Evolutionary conservation across 2,888 invertebrate genomes (phyloP), one percentile per base, ranked within the genome.

Genomic region (Machimus atricapillus): DNA sequence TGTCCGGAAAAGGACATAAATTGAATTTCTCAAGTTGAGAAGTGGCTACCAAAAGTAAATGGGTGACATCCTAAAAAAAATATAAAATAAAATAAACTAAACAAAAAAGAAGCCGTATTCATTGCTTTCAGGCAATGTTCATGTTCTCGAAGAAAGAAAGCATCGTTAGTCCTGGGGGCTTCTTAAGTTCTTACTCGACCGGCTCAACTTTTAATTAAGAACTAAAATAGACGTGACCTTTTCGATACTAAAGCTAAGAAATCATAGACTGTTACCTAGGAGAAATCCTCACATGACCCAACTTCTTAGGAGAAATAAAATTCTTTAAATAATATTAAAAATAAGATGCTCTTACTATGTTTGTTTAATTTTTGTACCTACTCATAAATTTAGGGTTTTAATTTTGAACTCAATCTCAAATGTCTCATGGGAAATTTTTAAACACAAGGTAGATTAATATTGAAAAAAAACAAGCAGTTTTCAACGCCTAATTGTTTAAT

Each of bases 151-250:
- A 37, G n/a, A 82, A 58, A 76, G 31, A 82, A 37, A 82, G 16
- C 19, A 58, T 58, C 82, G 27, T 58, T 82, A 82, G 66, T 82
- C 34, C n/a, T n/a, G 27, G 23, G 58, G 58, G 23, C 58, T 58
- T n/a, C 58, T 23, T n/a, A 31, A 27, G 34, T 34, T 52, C 34
- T 82, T 82, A 56, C 3, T 58, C 7, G n/a, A 31, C 19, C 23
- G 37, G 58, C 31, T 82, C 31, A 82, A 82, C 52, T 82, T 82
- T 82, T 82, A 82, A 82, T 82, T 58, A 82, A 82, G n/a, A 19
- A 2, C 37, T 58, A 52, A 82, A 82, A 19, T 56, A 52, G 16
- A 82, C 27, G n/a, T 43, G 78, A 79, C 9, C 43, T n/a, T 34
- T 56, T 56, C 19, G 19, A 56, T 19, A 19, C n/a, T 19, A 56